Evolutionary conservation across 2,888 invertebrate species (phyloP), one percentile per base, ranked within the genome.

Genomic region (Ophonus ardosiacus): DNA sequence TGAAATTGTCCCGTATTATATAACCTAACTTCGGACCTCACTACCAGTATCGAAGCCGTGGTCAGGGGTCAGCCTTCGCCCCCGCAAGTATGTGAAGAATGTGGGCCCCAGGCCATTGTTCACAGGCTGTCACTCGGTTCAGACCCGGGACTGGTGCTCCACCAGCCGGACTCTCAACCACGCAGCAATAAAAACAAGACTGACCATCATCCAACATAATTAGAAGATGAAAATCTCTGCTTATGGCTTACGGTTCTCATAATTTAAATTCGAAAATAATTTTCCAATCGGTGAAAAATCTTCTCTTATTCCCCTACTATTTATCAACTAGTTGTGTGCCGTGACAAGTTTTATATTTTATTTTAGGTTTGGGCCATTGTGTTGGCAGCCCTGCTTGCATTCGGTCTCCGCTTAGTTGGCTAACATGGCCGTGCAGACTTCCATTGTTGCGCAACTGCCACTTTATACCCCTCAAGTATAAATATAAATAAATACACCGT

Each of bases 291-390:
- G 59, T 24, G 63, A 21, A 63, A 63, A 6, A 63, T 63, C 17
- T 15, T 59, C 18, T 17, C 61, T 21, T 24, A 78, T 78, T 43
- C 80, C 74, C 71, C 21, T 31, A 88, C 89, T 88, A 90, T 90
- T 90, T 90, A 90, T 90, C 90, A 90, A 89, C 88, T 74, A 87
- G 88, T 90, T 90, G 89, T 90, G 88, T 88, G 10, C 84, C 86
- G 87, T 90, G 90, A 90, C 90, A 90, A 89, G 88, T 90, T 90
- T 90, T 90, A 90, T 90, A 90, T 90, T 90, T 90, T 90, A 89
- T 90, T 89, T 88, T 89, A 88, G 88, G 87, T 89, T 88, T 87
- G 83, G 87, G 85, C 88, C 85, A 88, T 89, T 90, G 89, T 90
- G 65, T 84, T 84, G 84, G 78, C 76, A 84, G 38, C 74, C 59